These are phyloP conservation scores for Diuraphis noxia DNA, from an alignment of 1,140 invertebrate species.

Conservation along the genomic window DNA sequence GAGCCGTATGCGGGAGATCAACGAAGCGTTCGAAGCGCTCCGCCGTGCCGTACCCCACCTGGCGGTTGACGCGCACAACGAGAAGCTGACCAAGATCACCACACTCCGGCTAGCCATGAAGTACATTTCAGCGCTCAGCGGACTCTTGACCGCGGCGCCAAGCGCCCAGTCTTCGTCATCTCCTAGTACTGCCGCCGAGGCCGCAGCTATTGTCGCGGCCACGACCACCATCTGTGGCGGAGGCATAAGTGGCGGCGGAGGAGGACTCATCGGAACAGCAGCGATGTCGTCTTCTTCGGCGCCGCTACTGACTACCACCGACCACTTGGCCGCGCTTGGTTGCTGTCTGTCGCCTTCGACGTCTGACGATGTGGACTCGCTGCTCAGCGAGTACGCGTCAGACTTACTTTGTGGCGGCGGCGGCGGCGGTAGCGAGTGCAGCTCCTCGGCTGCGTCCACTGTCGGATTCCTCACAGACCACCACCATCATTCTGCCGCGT, in stretches of 20 bases:
- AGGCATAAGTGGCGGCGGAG: not conserved
- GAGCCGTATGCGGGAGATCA: slow-evolving; percentile 84
- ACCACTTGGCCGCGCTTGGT: slow-evolving; percentile 32
- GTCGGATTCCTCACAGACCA: not conserved
- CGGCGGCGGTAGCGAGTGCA: slow-evolving; percentile 36
- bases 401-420: not conserved
- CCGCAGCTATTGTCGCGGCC: slow-evolving; percentile 46
- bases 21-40: slow-evolving; percentile 80
- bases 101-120: slow-evolving; percentile 68
- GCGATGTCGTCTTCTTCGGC: not conserved
- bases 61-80: slow-evolving; percentile 56
- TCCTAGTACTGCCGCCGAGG: not conserved
- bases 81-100: slow-evolving; percentile 69
- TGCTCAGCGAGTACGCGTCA: slow-evolving; percentile 54
- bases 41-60: slow-evolving; percentile 71
- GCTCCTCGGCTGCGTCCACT: slow-evolving; percentile 27
- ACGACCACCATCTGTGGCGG: slow-evolving; percentile 18
- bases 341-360: slow-evolving; percentile 41
- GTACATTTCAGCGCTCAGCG: slow-evolving; percentile 67
- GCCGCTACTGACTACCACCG: slow-evolving; percentile 29
- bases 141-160: slow-evolving; percentile 56
- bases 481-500: not conserved
- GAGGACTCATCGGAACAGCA: not conserved
- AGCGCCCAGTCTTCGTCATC: not conserved
- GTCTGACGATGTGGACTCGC: slow-evolving; percentile 55